Percentiles rank a stretch among this genome's conserved stretches.
Conservation (phyloP, 2,797 vertebrate genomes). For the Discoglossus pictus region DNA sequence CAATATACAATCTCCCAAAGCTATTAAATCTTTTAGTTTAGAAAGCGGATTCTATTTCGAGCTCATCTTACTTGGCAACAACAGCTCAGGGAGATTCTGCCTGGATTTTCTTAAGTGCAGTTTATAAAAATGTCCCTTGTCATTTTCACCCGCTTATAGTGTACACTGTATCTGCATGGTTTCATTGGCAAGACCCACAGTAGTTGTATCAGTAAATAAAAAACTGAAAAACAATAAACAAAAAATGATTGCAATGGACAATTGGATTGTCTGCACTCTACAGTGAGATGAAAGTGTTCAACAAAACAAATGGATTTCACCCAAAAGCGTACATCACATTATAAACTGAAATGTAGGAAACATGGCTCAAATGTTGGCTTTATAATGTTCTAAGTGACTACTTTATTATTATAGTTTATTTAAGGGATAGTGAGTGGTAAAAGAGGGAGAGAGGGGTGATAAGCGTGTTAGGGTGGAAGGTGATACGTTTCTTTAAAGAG, state of each 20-base stretch:
- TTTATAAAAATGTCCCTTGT: conserved; percentile 26
- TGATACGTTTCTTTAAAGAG: no score
- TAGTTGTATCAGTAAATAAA: conserved; percentile 17
- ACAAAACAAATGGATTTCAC: conserved; percentile 28
- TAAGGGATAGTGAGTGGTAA: no score
- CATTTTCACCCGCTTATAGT: conserved; percentile 29
- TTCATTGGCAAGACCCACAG: conserved; percentile 5
- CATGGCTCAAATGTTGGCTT: no score
- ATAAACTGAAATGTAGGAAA: no score
- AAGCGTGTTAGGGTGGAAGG: no score
- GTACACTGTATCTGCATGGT: conserved; percentile 1
- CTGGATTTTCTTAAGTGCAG: conserved; percentile 8
- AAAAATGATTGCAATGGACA: neutral
- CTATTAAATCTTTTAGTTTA: conserved; percentile 47
- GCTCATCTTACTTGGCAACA: conserved; percentile 34
- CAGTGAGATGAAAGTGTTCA: conserved; percentile 17
- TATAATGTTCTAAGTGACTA: no score
- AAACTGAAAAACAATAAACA: conserved; percentile 24
- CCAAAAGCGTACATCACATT: no score
- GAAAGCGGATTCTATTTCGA: conserved; percentile 10
- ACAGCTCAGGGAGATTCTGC: conserved; percentile 43
- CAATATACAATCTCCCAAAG: conserved; percentile 8
- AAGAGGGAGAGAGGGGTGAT: no score
- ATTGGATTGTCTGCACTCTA: conserved; percentile 12
- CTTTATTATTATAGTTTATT: no score